Conservation (phyloP, 2,113 vertebrate species). For the Pycnonotus jocosus region DNA sequence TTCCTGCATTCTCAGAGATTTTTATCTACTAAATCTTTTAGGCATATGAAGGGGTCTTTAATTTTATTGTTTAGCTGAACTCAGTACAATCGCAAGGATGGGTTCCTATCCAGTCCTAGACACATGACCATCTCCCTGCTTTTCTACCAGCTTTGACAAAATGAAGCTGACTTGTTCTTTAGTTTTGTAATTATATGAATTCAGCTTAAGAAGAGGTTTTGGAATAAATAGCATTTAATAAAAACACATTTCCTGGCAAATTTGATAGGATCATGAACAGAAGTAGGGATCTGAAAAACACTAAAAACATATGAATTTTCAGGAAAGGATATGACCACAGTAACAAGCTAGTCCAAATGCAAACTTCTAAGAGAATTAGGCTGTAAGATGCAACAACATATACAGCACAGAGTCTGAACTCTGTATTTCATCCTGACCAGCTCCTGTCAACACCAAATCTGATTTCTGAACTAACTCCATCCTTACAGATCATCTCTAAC, state of each 20-base stretch:
- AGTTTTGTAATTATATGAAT: background rate
- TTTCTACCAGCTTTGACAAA: background rate
- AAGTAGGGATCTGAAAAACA: background rate
- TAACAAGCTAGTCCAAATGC: background rate
- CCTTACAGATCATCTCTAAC: background rate
- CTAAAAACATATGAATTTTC: background rate
- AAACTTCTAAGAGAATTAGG: background rate
- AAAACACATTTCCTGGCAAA: background rate
- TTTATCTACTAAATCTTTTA: background rate
- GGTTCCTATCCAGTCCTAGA: background rate
- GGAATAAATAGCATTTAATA: background rate
- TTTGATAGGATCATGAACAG: background rate
- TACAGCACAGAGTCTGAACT: background rate
- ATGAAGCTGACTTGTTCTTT: background rate
- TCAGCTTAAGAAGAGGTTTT: background rate
- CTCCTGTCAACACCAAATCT: background rate
- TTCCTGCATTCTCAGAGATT: background rate
- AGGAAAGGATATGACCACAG: background rate
- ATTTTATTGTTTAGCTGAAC: background rate
- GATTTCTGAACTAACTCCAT: background rate
- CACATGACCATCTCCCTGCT: background rate
- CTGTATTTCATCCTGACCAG: background rate
- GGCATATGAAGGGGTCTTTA: background rate
- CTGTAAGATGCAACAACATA: background rate
- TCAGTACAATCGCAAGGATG: background rate